A percentile compares a stretch with the other conserved stretches of the same genome.
These are phyloP conservation scores for Gymnarchus niloticus DNA, from an alignment of 2,113 vertebrate species.

Conservation along the genomic window DNA sequence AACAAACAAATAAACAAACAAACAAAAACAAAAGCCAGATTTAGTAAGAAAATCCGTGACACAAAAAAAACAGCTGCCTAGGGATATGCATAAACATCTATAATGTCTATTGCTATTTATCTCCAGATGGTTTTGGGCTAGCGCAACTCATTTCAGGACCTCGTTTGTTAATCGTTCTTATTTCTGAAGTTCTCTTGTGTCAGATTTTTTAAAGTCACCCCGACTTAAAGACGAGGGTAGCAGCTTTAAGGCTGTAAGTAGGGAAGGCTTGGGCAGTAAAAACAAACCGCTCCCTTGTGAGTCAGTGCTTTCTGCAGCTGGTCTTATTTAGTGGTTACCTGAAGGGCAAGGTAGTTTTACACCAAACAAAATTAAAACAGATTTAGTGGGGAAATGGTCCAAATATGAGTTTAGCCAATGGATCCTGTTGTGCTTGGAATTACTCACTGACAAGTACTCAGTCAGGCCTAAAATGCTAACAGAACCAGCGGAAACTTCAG, in stretches of 20 bases:
- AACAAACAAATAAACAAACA: too few relatives aligned
- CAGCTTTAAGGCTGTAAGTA: background rate
- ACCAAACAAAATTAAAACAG: constrained; percentile 25
- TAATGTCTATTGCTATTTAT: background rate
- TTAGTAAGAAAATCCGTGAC: background rate
- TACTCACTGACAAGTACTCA: background rate
- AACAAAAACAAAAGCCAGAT: background rate
- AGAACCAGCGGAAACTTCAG: background rate
- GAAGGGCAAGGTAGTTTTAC: constrained; percentile 22
- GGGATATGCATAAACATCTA: background rate
- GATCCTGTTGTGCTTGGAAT: constrained; percentile 14
- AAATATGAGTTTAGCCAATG: background rate
- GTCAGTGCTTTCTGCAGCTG: constrained; percentile 7
- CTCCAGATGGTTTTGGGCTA: background rate
- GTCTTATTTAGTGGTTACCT: constrained; percentile 27
- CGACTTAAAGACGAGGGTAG: background rate
- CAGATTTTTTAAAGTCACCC: background rate
- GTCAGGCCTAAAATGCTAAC: background rate
- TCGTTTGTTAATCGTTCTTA: background rate
- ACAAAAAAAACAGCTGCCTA: background rate
- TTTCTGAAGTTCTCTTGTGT: background rate
- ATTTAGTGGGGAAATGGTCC: constrained; percentile 1
- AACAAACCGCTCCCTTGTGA: background rate
- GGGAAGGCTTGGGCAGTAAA: background rate
- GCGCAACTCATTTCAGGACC: background rate